Evolutionary conservation across 2,888 invertebrate genomes (phyloP).

Genomic region (Sympetrum striolatum): DNA sequence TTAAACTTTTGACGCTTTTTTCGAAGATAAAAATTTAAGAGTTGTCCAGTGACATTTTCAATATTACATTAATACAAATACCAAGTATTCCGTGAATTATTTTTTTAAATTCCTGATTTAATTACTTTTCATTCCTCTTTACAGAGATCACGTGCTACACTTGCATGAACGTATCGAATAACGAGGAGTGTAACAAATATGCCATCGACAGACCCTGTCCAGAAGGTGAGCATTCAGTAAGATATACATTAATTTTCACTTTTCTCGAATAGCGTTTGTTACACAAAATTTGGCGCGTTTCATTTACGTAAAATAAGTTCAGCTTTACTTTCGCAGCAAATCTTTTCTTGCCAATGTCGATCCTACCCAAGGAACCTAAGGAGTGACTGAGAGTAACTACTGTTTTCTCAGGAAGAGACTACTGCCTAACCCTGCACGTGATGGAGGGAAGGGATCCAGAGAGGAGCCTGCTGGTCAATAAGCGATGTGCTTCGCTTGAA

Average conservation of each 20-base stretch:
- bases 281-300: too few species aligned
- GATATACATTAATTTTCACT: too few species aligned
- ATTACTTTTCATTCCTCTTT: neutral
- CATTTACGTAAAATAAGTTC: too few species aligned
- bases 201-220: constrained; percentile 42
- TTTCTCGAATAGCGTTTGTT: too few species aligned
- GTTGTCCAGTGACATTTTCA: too few species aligned
- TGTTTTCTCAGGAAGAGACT: neutral
- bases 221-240: neutral
- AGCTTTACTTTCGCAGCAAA: too few species aligned
- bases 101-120: neutral
- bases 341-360: too few species aligned
- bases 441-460: neutral
- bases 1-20: too few species aligned
- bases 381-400: neutral
- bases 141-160: constrained; percentile 37
- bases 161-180: constrained; percentile 41
- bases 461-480: neutral
- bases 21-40: too few species aligned
- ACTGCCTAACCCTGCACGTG: constrained; percentile 5
- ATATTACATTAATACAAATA: too few species aligned
- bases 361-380: neutral
- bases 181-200: constrained; percentile 35
- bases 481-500: neutral
- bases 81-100: too few species aligned